Evolutionary conservation across 2,888 invertebrate species (phyloP).

Genomic region (Drosophila aldrichi): DNA sequence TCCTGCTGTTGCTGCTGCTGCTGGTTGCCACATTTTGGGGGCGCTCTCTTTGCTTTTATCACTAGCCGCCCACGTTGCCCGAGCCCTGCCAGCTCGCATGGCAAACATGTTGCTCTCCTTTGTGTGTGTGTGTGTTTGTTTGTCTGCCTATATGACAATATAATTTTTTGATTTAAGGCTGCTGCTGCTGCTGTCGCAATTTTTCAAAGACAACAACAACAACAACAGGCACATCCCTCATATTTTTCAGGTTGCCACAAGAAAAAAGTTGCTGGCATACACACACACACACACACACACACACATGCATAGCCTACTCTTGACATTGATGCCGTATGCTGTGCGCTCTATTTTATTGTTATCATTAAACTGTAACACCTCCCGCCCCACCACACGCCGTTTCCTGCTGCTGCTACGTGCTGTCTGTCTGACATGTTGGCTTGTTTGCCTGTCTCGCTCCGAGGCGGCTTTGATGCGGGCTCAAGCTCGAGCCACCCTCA

Average conservation of each 20-base stretch:
- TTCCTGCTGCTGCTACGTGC: not conserved
- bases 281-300: slow-evolving; percentile 24
- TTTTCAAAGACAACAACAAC: slow-evolving; percentile 61
- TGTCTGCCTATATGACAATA: slow-evolving; percentile 75
- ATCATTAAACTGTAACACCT: slow-evolving; percentile 77
- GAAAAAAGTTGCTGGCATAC: slow-evolving; percentile 59
- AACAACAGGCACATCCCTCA: slow-evolving; percentile 34
- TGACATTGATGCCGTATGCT: slow-evolving; percentile 76
- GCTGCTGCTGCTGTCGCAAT: slow-evolving; percentile 69
- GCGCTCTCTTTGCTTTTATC: slow-evolving; percentile 55
- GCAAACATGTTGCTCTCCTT: slow-evolving; percentile 69
- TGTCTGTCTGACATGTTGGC: slow-evolving; percentile 50
- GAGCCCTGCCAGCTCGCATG: slow-evolving; percentile 21
- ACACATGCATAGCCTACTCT: slow-evolving; percentile 38
- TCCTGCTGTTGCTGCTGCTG: slow-evolving; percentile 25
- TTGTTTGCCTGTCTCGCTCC: slow-evolving; percentile 45
- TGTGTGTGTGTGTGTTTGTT: slow-evolving; percentile 30
- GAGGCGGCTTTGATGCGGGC: slow-evolving; percentile 52
- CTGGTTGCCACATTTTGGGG: slow-evolving; percentile 17
- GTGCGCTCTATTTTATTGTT: slow-evolving; percentile 78
- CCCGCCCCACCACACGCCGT: slow-evolving; percentile 16
- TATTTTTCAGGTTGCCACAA: slow-evolving; percentile 61
- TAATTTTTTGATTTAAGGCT: slow-evolving; percentile 80
- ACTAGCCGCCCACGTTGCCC: slow-evolving; percentile 39
- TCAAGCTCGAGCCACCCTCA: slow-evolving; percentile 54